Conservation (phyloP, 1,140 invertebrate species). For the Argopecten irradians region DNA sequence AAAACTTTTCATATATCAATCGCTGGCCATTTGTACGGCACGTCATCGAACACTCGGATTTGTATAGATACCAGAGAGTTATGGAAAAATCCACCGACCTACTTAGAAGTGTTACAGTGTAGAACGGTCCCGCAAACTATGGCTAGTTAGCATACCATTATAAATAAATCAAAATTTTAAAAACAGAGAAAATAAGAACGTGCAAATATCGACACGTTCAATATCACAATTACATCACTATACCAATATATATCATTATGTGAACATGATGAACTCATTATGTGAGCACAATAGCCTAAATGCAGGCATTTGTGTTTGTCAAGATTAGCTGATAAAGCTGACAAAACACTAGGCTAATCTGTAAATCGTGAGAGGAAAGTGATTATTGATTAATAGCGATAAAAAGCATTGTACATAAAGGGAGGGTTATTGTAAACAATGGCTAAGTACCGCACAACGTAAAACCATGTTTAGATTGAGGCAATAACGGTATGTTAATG, state of each 20-base stretch:
- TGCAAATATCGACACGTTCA: too few relatives aligned
- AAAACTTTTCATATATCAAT: conserved; percentile 23
- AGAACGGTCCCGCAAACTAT: not conserved
- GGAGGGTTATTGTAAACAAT: not conserved
- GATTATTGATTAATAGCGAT: not conserved
- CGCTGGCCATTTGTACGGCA: not conserved
- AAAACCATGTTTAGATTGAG: not conserved
- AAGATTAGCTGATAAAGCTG: too few relatives aligned
- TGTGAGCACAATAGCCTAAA: too few relatives aligned
- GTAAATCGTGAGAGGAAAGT: not conserved
- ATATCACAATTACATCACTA: too few relatives aligned
- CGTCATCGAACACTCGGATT: not conserved
- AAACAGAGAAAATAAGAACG: too few relatives aligned
- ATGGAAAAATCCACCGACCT: not conserved
- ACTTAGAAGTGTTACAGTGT: not conserved
- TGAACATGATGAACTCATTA: too few relatives aligned
- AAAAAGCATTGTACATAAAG: not conserved
- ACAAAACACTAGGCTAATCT: not conserved
- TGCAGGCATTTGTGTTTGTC: too few relatives aligned
- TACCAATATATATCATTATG: too few relatives aligned
- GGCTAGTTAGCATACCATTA: not conserved
- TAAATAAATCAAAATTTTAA: too few relatives aligned
- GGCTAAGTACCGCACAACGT: not conserved
- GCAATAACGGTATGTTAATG: conserved; percentile 21
- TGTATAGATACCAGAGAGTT: conserved; percentile 10